Evolutionary conservation across 2,888 invertebrate genomes (phyloP).

Genomic region (Linnaemya vulpina): DNA sequence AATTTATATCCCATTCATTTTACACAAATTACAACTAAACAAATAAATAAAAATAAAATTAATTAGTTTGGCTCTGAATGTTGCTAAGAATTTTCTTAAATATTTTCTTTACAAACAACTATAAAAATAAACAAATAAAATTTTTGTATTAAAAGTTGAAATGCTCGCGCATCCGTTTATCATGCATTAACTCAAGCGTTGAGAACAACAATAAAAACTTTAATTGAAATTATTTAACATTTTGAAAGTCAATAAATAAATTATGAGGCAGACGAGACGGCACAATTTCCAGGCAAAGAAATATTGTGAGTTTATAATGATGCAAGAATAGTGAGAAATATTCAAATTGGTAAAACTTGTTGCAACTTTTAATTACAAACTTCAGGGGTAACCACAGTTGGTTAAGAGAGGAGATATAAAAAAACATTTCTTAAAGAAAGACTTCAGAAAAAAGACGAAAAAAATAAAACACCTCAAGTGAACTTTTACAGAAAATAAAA

Average conservation of each 20-base stretch:
- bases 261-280: constrained; percentile 33
- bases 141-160: constrained; percentile 23
- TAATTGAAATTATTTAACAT: constrained; percentile 52
- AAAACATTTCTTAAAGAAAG: background rate
- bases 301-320: constrained; percentile 14
- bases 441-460: too few species aligned
- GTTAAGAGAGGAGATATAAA: background rate
- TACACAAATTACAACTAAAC: background rate
- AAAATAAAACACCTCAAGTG: constrained; percentile 7
- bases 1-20: background rate
- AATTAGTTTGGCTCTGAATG: constrained; percentile 48
- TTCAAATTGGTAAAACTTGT: constrained; percentile 20
- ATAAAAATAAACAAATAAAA: constrained; percentile 17
- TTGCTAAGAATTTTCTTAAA: constrained; percentile 52
- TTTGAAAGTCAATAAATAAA: constrained; percentile 60
- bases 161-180: constrained; percentile 26
- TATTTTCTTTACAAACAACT: constrained; percentile 22
- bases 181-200: constrained; percentile 50
- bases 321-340: constrained; percentile 15
- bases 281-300: constrained; percentile 26
- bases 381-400: constrained; percentile 1
- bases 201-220: constrained; percentile 44
- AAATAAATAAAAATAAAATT: constrained; percentile 30
- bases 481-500: constrained; percentile 11
- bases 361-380: constrained; percentile 29